Evolutionary conservation across 2,113 vertebrate genomes (phyloP), one percentile per base, ranked within the genome.

Genomic region (Myiagra hebetior): DNA sequence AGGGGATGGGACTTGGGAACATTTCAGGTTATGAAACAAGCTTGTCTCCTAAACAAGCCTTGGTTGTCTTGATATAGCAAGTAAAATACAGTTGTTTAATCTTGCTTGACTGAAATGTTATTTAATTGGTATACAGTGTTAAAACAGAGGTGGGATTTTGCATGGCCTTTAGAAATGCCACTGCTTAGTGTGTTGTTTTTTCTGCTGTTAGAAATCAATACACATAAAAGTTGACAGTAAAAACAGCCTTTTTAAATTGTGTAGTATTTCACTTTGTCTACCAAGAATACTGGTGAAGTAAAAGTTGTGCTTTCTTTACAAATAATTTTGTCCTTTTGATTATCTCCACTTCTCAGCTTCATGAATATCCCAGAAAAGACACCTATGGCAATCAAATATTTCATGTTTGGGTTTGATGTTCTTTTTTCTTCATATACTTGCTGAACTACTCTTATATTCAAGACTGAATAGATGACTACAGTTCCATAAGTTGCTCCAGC

Each of bases 131-230:
- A 62, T 67, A 30, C 33, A 52, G 57, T 67, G 23, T 63, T 81
- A 83, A 94, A 95, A 91, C 53, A 79, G 86, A 90, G 59, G 30
- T 85, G 21, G 7, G 24, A 57, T 91, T 87, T 90, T 76, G 24
- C 63, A 70, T 39, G 70, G 70, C 55, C 67, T 93, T 93, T 90
- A 77, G 72, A 96, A 93, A 93, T 63, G 68, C 62, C 63, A 33
- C 46, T 74, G 31, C 41, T 80, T 74, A 65, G 27, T 62, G 33
- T 2, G 1, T 64, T 91, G 57, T 27, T 80, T 67, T 57, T 85
- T 91, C 59, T 88, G 30, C 74, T 87, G 42, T 42, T 88, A 87
- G 67, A 91, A 89, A 93, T 93, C 85, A 80, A 73, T 83, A 50
- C 21, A 17, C 15, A 73, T 80, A 60, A 27, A 85, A 83, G 21